Evolutionary conservation across 2,113 vertebrate genomes (phyloP), one percentile per base, ranked within the genome.

Genomic region (Rhadina sibilatrix): DNA sequence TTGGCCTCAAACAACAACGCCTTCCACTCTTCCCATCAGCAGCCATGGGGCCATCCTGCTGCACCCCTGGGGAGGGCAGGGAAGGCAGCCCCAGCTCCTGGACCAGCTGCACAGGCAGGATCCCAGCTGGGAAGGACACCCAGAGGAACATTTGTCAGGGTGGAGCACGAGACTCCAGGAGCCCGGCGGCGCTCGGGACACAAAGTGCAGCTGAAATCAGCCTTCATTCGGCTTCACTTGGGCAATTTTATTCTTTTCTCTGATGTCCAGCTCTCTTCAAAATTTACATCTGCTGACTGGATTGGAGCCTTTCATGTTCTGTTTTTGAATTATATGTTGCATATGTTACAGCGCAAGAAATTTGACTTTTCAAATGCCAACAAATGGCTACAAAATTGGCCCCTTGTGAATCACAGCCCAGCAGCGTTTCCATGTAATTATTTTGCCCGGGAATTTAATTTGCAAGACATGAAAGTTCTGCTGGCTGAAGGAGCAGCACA

Each of bases 311-410:
- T 97, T 97, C 91, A 94, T 93, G 69, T 74, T 87, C 82, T 87
- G 44, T 71, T 96, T 92, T 86, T 96, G 86, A 96, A 95, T 79
- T 96, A 24, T 42, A 87, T 61, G 68, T 92, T 96, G 69, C 93
- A 83, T 91, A 87, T 74, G 95, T 96, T 96, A 84, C 77, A 92
- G 69, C 44, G 19, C 89, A 87, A 97, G 92, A 93, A 97, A 96
- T 97, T 83, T 95, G 96, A 97, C 96, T 95, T 97, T 97, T 97
- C 84, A 92, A 95, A 96, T 95, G 90, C 90, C 95, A 97, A 95
- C 95, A 97, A 98, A 96, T 92, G 96, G 90, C 90, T 96, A 93
- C 85, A 96, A 98, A 98, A 98, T 98, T 97, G 96, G 89, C 69
- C 95, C 91, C 95, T 97, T 77, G 96, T 96, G 97, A 97, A 80